Base-by-base conservation (phyloP, 2,888 invertebrate species). In the Ennomos erosarius region DNA sequence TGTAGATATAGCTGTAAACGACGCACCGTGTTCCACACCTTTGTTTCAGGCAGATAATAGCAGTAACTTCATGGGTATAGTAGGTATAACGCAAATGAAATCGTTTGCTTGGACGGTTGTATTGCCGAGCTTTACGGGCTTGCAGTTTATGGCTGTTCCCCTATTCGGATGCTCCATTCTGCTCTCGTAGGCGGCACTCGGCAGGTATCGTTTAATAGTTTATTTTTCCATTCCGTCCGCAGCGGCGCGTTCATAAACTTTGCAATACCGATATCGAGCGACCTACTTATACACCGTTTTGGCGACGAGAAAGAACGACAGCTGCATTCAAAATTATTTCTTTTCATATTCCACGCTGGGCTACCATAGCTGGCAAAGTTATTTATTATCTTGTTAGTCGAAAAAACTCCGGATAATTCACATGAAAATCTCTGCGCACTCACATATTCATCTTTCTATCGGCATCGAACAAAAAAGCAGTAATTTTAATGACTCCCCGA, bases 401-500 rank as follows among this genome's bases (percentile, higher is more conserved):
- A 47, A 58, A 71, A 71, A 69, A 71, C 12, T 62, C 62, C 64
- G 53, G 50, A 59, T 62, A 59, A 71, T 71, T 67, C 69, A 64
- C 54, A 69, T 61, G 66, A 63, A 65, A 69, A 68, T 62, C 61
- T 59, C 61, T 54, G 68, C 44, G 59, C 70, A 75, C 69, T 73
- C 73, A 68, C 73, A 67, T 65, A 74, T 72, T 74, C 71, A 66
- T 70, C 68, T 76, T 71, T 70, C 70, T 71, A 68, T 69, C 68
- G 67, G 70, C 61, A 65, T 59, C 56, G 63, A 64, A 78, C 73
- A 81, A 79, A 81, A 80, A 77, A 74, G 56, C 71, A 61, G 74
- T 74, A 69, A 79, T 76, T 75, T 73, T 75, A 82, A 84, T 81
- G 77, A 78, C 70, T 73, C 75, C 76, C 79, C 69, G 73, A 74